A percentile compares a stretch with the other conserved stretches of the same genome.
Conservation (phyloP, 2,113 vertebrate genomes). For the human (Homo sapiens) region DNA sequence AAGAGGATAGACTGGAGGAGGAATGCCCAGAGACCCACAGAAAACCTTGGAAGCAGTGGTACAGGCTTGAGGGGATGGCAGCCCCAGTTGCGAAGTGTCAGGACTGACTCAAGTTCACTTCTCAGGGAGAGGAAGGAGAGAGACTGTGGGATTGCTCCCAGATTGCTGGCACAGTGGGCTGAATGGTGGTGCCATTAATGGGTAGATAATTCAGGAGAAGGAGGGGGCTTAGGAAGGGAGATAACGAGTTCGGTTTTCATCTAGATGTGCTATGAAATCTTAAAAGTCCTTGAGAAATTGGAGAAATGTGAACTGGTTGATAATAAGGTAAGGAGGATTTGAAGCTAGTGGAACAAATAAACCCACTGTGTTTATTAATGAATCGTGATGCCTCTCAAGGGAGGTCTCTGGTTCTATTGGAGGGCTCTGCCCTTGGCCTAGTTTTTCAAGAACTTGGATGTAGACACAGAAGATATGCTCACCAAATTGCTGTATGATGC, state of each 20-base stretch:
- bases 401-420: neutral
- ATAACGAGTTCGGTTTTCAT: neutral
- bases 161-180: neutral
- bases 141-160: neutral
- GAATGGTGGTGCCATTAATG: neutral
- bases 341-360: slow-evolving; percentile 53
- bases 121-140: neutral
- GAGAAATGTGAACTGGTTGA: neutral
- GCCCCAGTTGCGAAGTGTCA: too few relatives aligned
- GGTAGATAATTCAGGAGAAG: neutral
- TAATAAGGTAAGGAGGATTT: neutral
- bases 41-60: neutral
- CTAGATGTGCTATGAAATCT: neutral
- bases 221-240: neutral
- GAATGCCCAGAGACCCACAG: neutral
- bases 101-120: neutral
- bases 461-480: neutral
- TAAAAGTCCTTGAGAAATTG: neutral
- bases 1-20: neutral
- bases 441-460: slow-evolving; percentile 31
- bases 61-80: neutral
- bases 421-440: slow-evolving; percentile 40
- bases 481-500: neutral
- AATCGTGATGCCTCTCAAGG: neutral
- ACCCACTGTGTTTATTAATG: slow-evolving; percentile 13